These are phyloP conservation scores for Rhagonycha lutea DNA, from an alignment of 2,888 invertebrate species.

Conservation along the genomic window DNA sequence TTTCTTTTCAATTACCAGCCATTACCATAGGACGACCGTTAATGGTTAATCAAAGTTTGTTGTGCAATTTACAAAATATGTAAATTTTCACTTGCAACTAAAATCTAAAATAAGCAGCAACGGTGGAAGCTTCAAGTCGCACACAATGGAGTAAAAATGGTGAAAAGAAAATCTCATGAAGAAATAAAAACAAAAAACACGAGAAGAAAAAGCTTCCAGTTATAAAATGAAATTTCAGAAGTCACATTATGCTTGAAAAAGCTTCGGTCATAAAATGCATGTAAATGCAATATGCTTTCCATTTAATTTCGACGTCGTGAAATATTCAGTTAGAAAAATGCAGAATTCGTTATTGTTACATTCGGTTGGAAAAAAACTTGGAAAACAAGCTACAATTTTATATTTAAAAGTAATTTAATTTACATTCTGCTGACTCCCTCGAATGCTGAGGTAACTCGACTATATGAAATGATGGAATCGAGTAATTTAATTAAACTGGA, in stretches of 20 bases:
- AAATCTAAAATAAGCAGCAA: background rate
- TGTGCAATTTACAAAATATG: background rate
- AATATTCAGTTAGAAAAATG: background rate
- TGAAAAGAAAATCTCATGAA: background rate
- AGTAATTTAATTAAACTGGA: conserved; percentile 45
- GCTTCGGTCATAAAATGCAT: background rate
- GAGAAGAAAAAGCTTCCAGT: background rate
- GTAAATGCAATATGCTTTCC: background rate
- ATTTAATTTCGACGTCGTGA: background rate
- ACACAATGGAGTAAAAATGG: background rate
- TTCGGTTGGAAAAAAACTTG: background rate
- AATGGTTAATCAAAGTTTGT: conserved; percentile 1
- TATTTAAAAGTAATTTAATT: conserved; percentile 41
- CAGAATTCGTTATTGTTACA: background rate
- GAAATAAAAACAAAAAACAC: background rate
- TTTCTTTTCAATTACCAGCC: background rate
- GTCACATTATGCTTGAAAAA: background rate
- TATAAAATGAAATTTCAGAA: background rate
- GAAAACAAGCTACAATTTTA: conserved; percentile 6
- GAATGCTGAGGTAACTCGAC: conserved; percentile 32
- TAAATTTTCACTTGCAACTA: background rate
- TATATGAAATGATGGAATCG: conserved; percentile 42
- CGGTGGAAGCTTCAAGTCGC: background rate
- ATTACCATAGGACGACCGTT: background rate
- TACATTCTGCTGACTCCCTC: conserved; percentile 36